Base-by-base conservation (phyloP, 37 sponge, comb jelly and placozoan genomes). In the Dysidea cf. avara region DNA sequence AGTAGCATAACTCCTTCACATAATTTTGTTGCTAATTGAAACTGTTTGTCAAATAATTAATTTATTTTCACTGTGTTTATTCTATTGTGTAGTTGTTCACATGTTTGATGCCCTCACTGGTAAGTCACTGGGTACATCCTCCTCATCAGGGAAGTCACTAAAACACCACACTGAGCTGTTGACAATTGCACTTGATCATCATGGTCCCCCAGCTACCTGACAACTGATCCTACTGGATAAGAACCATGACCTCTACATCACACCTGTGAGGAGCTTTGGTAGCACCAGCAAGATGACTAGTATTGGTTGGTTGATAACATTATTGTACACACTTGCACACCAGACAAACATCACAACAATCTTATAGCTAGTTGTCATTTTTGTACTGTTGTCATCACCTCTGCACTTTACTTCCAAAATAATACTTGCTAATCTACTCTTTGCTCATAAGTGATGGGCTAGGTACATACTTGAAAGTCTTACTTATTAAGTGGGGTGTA, bases 181-280 rank as follows among this genome's bases (percentile, higher is more conserved):
- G 17, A 31, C 68, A 20, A 16, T 92, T 29, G 64, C 85, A 38
- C 75, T 96, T 22, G 90, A 80, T 52, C 85, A 86, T 29, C 51
- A 32, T 66, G 96, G 96, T 0, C 39, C 73, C 14, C 14, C 74
- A 31, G 13, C 60, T 12, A 59, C 89, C n/a, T 61, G 97, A 13
- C 69, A 78, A n/a, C 64, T 96, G 64, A 87, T 90, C 4, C 75
- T 89, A 63, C 43, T 82, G 20, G 97, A 96, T 59, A 92, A 89
- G 85, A 96, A 92, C 79, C 63, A 80, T 39, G 97, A 96, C 64
- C 81, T 96, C 37, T 89, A 89, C 49, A 38, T 96, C 13, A 61
- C 80, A 24, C 77, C 71, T n/a, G 68, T 86, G 0, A 54, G 81
- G 32, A 52, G 47, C 39, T n/a, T 65, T 22, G n/a, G n/a, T n/a